Conservation (phyloP, 2,888 invertebrate species). For the Phaedon cochleariae region DNA sequence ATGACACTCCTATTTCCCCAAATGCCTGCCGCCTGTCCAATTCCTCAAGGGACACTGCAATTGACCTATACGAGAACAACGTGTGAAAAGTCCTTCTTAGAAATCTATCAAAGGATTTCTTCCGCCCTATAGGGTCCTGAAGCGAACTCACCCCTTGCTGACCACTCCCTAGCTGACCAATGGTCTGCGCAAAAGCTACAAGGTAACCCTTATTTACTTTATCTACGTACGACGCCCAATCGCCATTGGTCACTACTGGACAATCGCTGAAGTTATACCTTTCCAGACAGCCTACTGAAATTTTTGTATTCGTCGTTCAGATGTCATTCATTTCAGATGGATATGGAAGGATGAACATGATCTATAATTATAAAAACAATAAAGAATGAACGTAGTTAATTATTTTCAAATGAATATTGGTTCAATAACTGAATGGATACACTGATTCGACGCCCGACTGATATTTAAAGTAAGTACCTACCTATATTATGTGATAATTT, state of each 20-base stretch:
- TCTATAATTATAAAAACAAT: too few species aligned
- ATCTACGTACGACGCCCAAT: constrained; percentile 19
- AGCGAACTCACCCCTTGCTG: constrained; percentile 53
- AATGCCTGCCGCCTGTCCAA: constrained; percentile 12
- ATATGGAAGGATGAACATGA: too few species aligned
- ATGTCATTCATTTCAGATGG: too few species aligned
- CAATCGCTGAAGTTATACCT: constrained; percentile 32
- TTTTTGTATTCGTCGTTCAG: too few species aligned
- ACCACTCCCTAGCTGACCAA: constrained; percentile 61
- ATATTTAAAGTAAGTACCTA: too few species aligned
- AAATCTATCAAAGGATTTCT: constrained; percentile 35
- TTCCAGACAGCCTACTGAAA: too few species aligned
- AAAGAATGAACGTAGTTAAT: too few species aligned
- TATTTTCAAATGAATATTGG: too few species aligned
- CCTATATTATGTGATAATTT: too few species aligned
- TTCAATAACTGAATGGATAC: too few species aligned
- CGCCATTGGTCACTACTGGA: constrained; percentile 48
- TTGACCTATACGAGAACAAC: constrained; percentile 11
- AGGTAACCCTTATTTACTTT: constrained; percentile 33
- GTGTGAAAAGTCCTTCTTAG: constrained; percentile 20
- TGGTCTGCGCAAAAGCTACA: constrained; percentile 49
- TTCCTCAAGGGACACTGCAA: background rate
- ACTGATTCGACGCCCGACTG: too few species aligned
- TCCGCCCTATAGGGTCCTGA: constrained; percentile 51
- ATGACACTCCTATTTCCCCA: background rate